A percentile compares a stretch with the other conserved stretches of the same genome.
These are phyloP conservation scores for Sus scrofa DNA, from an alignment of 2,113 vertebrate species.

Conservation along the genomic window T2T-Sscrofa CM000820.6:13535001-13535500, in stretches of 20 bases:
- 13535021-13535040: background rate
- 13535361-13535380: conserved; percentile 49
- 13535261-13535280: conserved; percentile 51
- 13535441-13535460: background rate
- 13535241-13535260: conserved; percentile 70
- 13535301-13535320: conserved; percentile 68
- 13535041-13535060: background rate
- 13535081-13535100: background rate
- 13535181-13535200: background rate
- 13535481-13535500: background rate
- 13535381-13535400: conserved; percentile 52
- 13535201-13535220: background rate
- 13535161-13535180: background rate
- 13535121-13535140: background rate
- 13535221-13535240: background rate
- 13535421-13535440: conserved; percentile 13
- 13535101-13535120: background rate
- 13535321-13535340: conserved; percentile 73
- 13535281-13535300: conserved; percentile 76
- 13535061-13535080: background rate
- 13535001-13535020: background rate
- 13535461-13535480: background rate
- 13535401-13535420: background rate
- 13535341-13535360: conserved; percentile 72
- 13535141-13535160: background rate